A percentile compares a stretch with the other conserved stretches of the same genome.
Conservation (phyloP, 2,797 vertebrate species). For the Hyperoplus immaculatus region DNA sequence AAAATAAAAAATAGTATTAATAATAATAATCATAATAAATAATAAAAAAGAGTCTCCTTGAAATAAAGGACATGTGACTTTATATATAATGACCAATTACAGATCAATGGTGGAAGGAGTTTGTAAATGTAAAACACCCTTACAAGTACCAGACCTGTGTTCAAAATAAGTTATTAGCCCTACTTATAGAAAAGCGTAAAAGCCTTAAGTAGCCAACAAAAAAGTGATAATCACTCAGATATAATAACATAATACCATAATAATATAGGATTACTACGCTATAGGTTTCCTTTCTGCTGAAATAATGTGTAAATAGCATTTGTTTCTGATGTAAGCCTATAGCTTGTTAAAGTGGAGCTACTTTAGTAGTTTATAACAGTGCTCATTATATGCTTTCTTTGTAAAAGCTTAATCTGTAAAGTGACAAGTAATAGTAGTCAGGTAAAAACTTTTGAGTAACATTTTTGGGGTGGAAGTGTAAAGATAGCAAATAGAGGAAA, state of each 20-base stretch:
- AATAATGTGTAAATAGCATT: background rate
- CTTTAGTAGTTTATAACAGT: background rate
- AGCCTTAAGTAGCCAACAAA: background rate
- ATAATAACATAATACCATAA: background rate
- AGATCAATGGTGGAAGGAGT: background rate
- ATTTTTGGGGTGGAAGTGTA: background rate
- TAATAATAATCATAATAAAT: too few relatives aligned
- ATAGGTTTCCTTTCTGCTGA: background rate
- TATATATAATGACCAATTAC: background rate
- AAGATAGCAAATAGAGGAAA: background rate
- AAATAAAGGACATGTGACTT: background rate
- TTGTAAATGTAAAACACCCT: background rate
- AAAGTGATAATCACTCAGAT: background rate
- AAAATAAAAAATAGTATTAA: too few relatives aligned
- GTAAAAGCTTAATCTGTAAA: background rate
- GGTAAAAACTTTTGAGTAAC: background rate
- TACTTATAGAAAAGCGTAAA: too few relatives aligned
- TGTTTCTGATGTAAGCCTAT: background rate
- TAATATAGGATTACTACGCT: background rate
- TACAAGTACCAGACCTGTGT: background rate
- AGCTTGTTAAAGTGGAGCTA: slow-evolving; percentile 1
- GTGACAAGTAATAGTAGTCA: background rate
- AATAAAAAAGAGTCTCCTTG: background rate
- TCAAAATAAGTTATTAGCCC: background rate
- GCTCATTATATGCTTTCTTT: background rate